Evolutionary conservation across 2,888 invertebrate species (phyloP), one percentile per base, ranked within the genome.

Genomic region (Drosophila stalkeri): DNA sequence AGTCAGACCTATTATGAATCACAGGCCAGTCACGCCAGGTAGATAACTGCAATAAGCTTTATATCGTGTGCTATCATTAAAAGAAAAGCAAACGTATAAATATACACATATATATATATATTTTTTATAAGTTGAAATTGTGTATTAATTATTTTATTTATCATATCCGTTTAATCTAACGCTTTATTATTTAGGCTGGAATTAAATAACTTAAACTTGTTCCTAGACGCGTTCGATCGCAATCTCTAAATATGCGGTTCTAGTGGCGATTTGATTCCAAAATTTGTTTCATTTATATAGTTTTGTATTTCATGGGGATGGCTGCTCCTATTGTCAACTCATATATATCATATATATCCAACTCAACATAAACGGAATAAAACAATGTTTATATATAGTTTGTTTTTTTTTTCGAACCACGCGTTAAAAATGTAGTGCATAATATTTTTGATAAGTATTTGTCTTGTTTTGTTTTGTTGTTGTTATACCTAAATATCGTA

Each of bases 121-220:
- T n/a, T 49, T 33, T 31, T 51, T 62, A 20, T 27, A 57, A 57
- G 54, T 72, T 88, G 72, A 81, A 90, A 83, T 90, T 81, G 86
- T 88, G 86, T 86, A 85, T 89, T 89, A 86, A 77, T 86, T 86
- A 82, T 76, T 81, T 89, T 86, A 86, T 89, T 86, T 80, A 75
- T 86, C 82, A 88, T 90, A 90, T 86, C 77, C 80, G 83, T 90
- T 85, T 86, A 83, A 86, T 76, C 83, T 86, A 88, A 90, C 86
- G 86, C 72, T 86, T 85, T 90, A 84, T 89, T 87, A 89, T 88
- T 86, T 88, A 88, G 82, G 86, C 75, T 90, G 86, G 90, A 90
- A 86, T 86, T 90, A 83, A 90, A 88, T 86, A 86, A 90, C 79
- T 88, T 86, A 83, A 81, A 89, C 77, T 78, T 87, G 85, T 76